Conservation (phyloP, 2,113 vertebrate genomes). For the Thomomys bottae region DNA sequence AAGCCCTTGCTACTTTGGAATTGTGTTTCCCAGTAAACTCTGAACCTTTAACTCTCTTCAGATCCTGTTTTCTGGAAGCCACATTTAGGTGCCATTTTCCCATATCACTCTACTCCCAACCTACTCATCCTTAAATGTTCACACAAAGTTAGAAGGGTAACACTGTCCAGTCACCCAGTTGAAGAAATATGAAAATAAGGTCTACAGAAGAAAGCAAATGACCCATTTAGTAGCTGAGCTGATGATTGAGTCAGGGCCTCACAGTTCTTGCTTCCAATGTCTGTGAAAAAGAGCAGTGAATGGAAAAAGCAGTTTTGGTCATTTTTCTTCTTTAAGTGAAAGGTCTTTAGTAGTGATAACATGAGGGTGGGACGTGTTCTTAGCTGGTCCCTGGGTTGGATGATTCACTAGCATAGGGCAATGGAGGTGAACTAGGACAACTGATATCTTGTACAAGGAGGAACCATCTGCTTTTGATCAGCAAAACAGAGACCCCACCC, state of each 20-base stretch:
- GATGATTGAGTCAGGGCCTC: background rate
- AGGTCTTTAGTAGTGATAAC: background rate
- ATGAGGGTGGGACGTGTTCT: background rate
- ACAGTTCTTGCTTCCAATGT: background rate
- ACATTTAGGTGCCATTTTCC: background rate
- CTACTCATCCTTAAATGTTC: background rate
- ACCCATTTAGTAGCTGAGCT: background rate
- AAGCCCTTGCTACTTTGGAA: background rate
- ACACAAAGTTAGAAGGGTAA: background rate
- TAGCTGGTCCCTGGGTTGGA: background rate
- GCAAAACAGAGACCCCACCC: constrained; percentile 18
- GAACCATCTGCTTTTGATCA: constrained; percentile 6
- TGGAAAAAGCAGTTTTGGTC: background rate
- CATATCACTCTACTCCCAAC: background rate
- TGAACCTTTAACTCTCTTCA: constrained; percentile 2
- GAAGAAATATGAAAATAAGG: constrained; percentile 9
- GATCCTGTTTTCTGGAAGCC: background rate
- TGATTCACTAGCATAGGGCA: background rate
- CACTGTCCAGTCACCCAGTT: background rate
- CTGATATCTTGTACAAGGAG: constrained; percentile 18
- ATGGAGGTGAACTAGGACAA: constrained; percentile 5
- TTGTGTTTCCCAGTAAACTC: background rate
- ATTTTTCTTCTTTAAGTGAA: background rate
- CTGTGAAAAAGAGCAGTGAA: background rate
- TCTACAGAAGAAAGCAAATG: background rate